phyloP scores from a whole-genome alignment of 2,888 invertebrate genomes.

The Neoscelio sp. region DNA sequence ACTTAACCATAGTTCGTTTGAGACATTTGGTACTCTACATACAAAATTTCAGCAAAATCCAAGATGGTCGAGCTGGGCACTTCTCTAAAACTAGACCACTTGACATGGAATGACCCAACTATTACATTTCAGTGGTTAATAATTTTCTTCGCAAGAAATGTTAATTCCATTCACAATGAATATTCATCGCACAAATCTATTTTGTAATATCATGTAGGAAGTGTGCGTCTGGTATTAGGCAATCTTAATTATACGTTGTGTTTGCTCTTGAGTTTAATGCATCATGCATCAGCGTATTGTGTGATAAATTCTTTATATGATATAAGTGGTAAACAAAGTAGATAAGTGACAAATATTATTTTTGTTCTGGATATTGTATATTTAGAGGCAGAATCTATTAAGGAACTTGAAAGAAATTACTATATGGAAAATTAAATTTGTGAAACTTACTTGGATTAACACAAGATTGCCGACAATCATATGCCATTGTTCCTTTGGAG shows the following conservation, averaged over 20 bases:
- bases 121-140: too few relatives aligned
- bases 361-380: slow-evolving; percentile 27
- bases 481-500: slow-evolving; percentile 86
- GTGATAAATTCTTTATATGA: slow-evolving; percentile 46
- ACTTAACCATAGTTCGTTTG: too few relatives aligned
- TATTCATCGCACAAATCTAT: slow-evolving; percentile 7
- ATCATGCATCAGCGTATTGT: slow-evolving; percentile 14
- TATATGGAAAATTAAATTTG: too few relatives aligned
- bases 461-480: slow-evolving; percentile 90
- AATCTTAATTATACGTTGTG: slow-evolving; percentile 30
- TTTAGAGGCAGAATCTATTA: slow-evolving; percentile 20
- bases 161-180: slow-evolving; percentile 6
- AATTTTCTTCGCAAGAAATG: too few relatives aligned
- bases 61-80: too few relatives aligned
- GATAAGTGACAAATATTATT: slow-evolving; percentile 7
- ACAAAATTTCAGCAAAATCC: too few relatives aligned
- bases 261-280: slow-evolving; percentile 50
- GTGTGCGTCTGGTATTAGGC: slow-evolving; percentile 30
- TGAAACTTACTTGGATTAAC: slow-evolving; percentile 88
- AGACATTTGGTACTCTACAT: too few relatives aligned
- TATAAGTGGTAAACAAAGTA: slow-evolving; percentile 31
- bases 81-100: too few relatives aligned
- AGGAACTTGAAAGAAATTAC: not conserved
- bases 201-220: slow-evolving; percentile 51
- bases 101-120: too few relatives aligned